Evolutionary conservation across 2,797 vertebrate genomes (phyloP), one percentile per base, ranked within the genome.

Genomic region (Spatula versicolor): DNA sequence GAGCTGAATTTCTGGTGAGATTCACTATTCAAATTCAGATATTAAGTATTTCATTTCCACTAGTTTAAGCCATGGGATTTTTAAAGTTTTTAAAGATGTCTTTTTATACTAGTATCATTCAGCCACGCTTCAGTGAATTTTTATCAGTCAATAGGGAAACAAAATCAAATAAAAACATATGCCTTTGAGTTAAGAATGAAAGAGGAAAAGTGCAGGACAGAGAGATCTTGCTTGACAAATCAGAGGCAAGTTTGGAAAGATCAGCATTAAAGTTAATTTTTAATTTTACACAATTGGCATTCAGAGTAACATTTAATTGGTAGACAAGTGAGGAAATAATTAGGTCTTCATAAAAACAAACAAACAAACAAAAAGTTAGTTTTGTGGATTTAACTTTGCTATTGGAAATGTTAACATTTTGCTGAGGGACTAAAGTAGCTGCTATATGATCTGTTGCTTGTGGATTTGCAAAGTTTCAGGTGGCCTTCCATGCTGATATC

Each of bases 281-380:
- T 64, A 73, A 12, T 72, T 92, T 92, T 83, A 85, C 35, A 86
- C 45, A 79, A 72, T 35, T 64, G n/a, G 35, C 37, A 56, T 90
- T 92, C 67, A 41, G 52, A 83, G 26, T 80, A 91, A 35, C 59
- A 80, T 83, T 91, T 77, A 83, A 80, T 88, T 90, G 73, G 20
- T 64, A 86, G 55, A 83, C n/a, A 83, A 76, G 48, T 59, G 21
- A 86, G 20, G 26, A 68, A 64, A 79, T 45, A 48, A 35, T 45
- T 68, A 75, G 17, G 30, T 45, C 9, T 73, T 80, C 58, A 15
- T 31, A 31, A 14, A 45, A 33, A 9, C 26, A 46, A 48, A 35
- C 54, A 15, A 28, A 31, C 12, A 39, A 33, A 11, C 22, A 46
- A 48, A 35, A 6, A 3, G 21, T 30, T 7, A 71, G 7, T 45